These are phyloP conservation scores for Cheilosia variabilis DNA, from an alignment of 2,888 invertebrate genomes.

Conservation along the genomic window DNA sequence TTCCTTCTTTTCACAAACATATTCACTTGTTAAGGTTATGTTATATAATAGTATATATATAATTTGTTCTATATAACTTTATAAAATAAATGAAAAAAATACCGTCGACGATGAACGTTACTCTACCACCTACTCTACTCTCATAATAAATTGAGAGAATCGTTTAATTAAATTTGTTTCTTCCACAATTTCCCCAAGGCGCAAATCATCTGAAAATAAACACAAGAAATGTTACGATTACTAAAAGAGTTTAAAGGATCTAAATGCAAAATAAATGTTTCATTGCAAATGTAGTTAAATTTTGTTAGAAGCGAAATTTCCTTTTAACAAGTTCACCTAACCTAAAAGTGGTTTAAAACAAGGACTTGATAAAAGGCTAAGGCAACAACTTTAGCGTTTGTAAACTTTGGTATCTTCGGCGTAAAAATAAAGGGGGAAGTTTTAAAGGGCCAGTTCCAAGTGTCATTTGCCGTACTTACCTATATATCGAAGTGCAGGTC, in stretches of 20 bases:
- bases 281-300: background rate
- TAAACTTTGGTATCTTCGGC: too few species aligned
- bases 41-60: conserved; percentile 34
- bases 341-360: too few species aligned
- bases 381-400: too few species aligned
- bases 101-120: conserved; percentile 60
- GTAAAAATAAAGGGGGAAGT: too few species aligned
- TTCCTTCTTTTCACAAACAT: conserved; percentile 61
- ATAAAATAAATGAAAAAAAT: conserved; percentile 69
- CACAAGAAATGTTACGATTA: background rate
- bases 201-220: conserved; percentile 46
- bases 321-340: too few species aligned
- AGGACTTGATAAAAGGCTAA: too few species aligned
- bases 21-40: conserved; percentile 63
- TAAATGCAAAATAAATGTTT: background rate
- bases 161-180: conserved; percentile 36
- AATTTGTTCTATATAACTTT: conserved; percentile 60
- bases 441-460: too few species aligned
- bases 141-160: conserved; percentile 47
- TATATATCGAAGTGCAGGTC: too few species aligned
- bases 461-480: too few species aligned
- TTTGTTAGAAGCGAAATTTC: too few species aligned
- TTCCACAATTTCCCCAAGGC: background rate
- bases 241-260: background rate
- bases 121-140: conserved; percentile 52